phyloP scores from a whole-genome alignment of 1,140 invertebrate genomes.

The Camponotus floridanus region DNA sequence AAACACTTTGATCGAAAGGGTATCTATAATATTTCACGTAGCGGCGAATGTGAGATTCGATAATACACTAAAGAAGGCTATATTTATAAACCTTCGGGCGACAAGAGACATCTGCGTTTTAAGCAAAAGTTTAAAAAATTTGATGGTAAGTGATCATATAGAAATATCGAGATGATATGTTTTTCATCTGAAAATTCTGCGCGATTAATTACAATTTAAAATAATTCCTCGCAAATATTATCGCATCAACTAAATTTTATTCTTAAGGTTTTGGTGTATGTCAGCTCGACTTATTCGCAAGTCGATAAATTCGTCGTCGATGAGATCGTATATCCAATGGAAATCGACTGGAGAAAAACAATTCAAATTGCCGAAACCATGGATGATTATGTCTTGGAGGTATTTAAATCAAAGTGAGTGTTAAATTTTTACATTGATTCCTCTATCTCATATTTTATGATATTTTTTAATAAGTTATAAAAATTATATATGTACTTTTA shows the following conservation, averaged over 20 bases:
- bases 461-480: too few species aligned
- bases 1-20: slow-evolving; percentile 88
- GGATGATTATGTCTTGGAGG: slow-evolving; percentile 89
- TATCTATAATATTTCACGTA: slow-evolving; percentile 96
- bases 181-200: not conserved
- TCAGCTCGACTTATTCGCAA: slow-evolving; percentile 95
- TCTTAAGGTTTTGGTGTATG: slow-evolving; percentile 89
- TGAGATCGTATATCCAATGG: slow-evolving; percentile 94
- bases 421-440: too few species aligned
- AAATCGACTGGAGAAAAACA: slow-evolving; percentile 94
- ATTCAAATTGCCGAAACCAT: slow-evolving; percentile 94
- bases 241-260: not conserved
- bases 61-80: slow-evolving; percentile 91
- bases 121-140: slow-evolving; percentile 88
- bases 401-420: slow-evolving; percentile 89
- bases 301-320: slow-evolving; percentile 90
- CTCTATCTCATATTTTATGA: too few species aligned
- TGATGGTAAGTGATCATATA: slow-evolving; percentile 86
- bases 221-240: not conserved
- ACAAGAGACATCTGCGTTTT: slow-evolving; percentile 90
- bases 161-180: not conserved
- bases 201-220: not conserved
- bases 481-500: too few species aligned
- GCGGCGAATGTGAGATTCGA: slow-evolving; percentile 98
- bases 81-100: slow-evolving; percentile 89